Evolutionary conservation across 1,140 invertebrate species (phyloP), one percentile per base, ranked within the genome.

Genomic region (Aradophagus sp.): DNA sequence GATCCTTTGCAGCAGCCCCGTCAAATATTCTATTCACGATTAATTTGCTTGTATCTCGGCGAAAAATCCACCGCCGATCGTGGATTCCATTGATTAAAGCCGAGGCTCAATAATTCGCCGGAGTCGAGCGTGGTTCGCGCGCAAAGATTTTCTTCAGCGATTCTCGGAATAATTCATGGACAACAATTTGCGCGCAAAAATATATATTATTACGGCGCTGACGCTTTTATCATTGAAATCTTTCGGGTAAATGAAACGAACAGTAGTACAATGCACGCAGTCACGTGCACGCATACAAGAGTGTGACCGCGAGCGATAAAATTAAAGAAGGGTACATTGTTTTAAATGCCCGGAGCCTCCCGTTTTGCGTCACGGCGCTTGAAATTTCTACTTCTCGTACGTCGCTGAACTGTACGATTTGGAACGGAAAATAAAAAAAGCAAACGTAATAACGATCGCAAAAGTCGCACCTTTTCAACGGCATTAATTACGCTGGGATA

Each of bases 261-360:
- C 14, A 12, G 8, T 6, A 2, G 13, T 15, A 41, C 44, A 48
- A 39, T 48, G 29, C 32, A 39, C 17, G 47, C 20, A 35, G 45
- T 32, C 38, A 50, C 38, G 47, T 41, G 35, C 56, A 32, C 23
- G 35, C 26, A 59, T 7, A 12, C 14, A 19, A 11, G 26, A 42
- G 12, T 34, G 12, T 32, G 13, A 47, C 48, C 31, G 27, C 42
- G 14, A 55, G 50, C 61, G 42, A 55, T 41, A 8, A 39, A 65
- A 65, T 65, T 55, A 41, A 48, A 48, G 39, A 13, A 45, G 23
- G 56, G 36, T 27, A 36, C 62, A 66, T 66, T 66, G 62, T 56
- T 56, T 56, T 35, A 41, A 34, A 41, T 13, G 62, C 52, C 44
- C 23, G 15, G n/a, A 36, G 52, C 50, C 11, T 1, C 10, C 8